Conservation (phyloP, 2,113 vertebrate species). For the Ploceus nigricollis region DNA sequence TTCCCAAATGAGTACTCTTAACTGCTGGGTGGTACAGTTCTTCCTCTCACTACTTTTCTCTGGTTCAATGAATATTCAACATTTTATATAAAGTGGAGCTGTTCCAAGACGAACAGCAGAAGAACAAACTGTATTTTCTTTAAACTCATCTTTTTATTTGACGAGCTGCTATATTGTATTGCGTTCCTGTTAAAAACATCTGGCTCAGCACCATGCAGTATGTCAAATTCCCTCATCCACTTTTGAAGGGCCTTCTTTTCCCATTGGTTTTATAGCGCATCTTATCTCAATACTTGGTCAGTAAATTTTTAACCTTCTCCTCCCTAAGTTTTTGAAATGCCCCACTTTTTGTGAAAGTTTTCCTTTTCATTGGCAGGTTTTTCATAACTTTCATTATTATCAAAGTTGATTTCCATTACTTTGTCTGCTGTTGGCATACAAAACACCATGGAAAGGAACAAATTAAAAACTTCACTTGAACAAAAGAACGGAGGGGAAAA, state of each 20-base stretch:
- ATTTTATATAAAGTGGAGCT: neutral
- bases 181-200: neutral
- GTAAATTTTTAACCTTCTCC: neutral
- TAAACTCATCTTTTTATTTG: neutral
- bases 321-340: neutral
- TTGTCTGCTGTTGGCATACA: neutral
- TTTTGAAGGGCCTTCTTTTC: neutral
- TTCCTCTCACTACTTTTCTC: neutral
- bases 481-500: neutral
- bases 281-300: neutral
- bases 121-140: neutral
- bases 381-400: neutral
- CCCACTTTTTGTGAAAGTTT: neutral
- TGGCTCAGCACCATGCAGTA: neutral
- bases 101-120: neutral
- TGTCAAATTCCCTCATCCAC: constrained; percentile 12
- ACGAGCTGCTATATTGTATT: neutral
- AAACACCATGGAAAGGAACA: neutral
- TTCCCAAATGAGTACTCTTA: neutral
- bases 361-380: neutral
- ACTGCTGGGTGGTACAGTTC: neutral
- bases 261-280: neutral
- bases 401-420: neutral
- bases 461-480: neutral
- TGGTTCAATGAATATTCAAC: constrained; percentile 13